Base-by-base conservation (phyloP, 2,113 vertebrate species). In the Octodon degus region DNA sequence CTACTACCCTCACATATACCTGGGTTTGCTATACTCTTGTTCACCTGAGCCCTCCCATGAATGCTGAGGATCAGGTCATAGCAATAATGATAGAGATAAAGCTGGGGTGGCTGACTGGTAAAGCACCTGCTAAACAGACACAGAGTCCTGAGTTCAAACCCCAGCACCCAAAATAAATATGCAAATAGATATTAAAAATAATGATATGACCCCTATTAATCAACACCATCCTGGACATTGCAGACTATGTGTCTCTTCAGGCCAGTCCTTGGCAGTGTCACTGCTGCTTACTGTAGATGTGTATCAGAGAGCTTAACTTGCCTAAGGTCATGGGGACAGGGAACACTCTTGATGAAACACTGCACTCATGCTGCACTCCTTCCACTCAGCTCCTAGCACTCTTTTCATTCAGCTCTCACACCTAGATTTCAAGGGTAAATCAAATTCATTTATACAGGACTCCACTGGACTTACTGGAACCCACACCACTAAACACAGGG, bases 181-280 rank as follows among this genome's bases (percentile, higher is more conserved):
- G 53, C 19, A 79, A 81, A 43, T 20, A 67, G 5, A 22, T 10
- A 70, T 7, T 10, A 3, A 47, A 67, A 7, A 60, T 24, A 67
- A 58, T 19, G 34, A 70, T 16, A 47, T 77, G 40, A 72, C 40
- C 17, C 32, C 0, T 32, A 8, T 19, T 4, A n/a, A 63, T 79
- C 37, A n/a, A 13, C 22, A 12, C 16, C 24, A 2, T 13, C 91
- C 65, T 19, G 9, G 72, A 62, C 10, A 7, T 55, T 7, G 34
- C 7, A 7, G 1, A 22, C 0, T 4, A 20, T 16, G 0, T 5
- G 4, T 17, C 8, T 50, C n/a, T 40, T 37, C 82, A 27, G 0
- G 0, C 22, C 40, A 37, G 20, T 43, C 24, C 90, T 27, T 2
- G n/a, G 68, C 80, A 55, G 67, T 20, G 2, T 67, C 9, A 32